A percentile compares a stretch with the other conserved stretches of the same genome.
These are phyloP conservation scores for Bradypodion pumilum DNA, from an alignment of 2,797 vertebrate species.

Conservation along the genomic window DNA sequence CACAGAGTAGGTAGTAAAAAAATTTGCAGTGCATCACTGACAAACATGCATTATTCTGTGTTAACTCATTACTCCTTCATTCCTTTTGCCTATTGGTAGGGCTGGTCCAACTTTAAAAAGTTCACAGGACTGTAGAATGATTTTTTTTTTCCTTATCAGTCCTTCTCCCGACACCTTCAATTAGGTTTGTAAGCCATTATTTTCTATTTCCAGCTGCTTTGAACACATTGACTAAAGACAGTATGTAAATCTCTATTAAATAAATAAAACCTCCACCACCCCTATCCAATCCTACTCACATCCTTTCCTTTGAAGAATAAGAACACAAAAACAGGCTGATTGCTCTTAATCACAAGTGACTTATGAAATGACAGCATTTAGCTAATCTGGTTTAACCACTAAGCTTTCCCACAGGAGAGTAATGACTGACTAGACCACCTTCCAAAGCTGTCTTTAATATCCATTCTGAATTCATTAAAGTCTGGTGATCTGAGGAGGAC, in stretches of 20 bases:
- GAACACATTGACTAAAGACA: neutral
- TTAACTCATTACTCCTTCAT: neutral
- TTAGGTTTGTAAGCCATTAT: neutral
- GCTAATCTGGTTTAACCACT: slow-evolving; percentile 58
- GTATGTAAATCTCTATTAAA: slow-evolving; percentile 13
- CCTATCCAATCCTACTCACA: neutral
- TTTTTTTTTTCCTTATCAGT: neutral
- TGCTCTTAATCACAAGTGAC: slow-evolving; percentile 66
- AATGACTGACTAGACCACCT: slow-evolving; percentile 60
- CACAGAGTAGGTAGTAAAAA: too few relatives aligned
- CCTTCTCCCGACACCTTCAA: neutral
- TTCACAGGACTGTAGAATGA: neutral
- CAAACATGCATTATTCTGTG: too few relatives aligned
- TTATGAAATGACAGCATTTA: slow-evolving; percentile 62
- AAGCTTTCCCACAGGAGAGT: slow-evolving; percentile 56
- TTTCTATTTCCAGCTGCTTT: neutral
- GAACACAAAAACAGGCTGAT: slow-evolving; percentile 44
- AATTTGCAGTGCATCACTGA: too few relatives aligned
- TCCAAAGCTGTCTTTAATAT: slow-evolving; percentile 33
- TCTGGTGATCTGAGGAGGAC: slow-evolving; percentile 51
- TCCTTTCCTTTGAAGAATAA: slow-evolving; percentile 21
- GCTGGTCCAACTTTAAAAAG: neutral
- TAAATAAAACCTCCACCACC: neutral
- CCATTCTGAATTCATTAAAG: slow-evolving; percentile 38
- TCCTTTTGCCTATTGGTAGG: neutral